phyloP scores from a whole-genome alignment of 2,113 vertebrate genomes.

The Hypanus sabinus region DNA sequence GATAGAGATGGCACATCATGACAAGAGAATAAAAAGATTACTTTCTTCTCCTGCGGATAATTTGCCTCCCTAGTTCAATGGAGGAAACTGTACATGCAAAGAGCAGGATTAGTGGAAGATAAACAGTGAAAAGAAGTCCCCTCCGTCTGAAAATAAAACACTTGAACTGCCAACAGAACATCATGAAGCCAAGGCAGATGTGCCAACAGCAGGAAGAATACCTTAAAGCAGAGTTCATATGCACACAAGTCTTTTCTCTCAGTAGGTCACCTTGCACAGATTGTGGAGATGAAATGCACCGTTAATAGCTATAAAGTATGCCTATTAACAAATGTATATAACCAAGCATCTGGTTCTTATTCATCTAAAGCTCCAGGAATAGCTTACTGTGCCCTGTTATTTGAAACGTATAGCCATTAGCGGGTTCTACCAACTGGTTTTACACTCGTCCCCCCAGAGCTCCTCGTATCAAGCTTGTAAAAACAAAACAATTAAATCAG shows the following conservation, averaged over 20 bases:
- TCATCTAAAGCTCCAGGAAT: constrained; percentile 11
- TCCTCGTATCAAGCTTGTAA: constrained; percentile 38
- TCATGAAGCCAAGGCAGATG: not conserved
- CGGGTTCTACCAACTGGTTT: constrained; percentile 40
- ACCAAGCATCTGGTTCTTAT: not conserved
- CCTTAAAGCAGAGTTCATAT: not conserved
- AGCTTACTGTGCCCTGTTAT: not conserved
- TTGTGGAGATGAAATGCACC: not conserved
- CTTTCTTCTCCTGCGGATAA: not conserved
- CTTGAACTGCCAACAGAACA: not conserved
- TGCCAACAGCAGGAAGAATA: no score
- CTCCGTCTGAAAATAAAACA: no score
- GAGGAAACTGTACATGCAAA: not conserved
- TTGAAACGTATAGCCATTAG: constrained; percentile 35
- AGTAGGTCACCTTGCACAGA: not conserved
- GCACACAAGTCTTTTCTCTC: not conserved
- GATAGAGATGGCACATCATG: not conserved
- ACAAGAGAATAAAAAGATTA: not conserved
- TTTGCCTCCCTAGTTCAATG: not conserved
- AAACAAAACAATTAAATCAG: constrained; percentile 41
- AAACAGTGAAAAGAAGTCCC: not conserved
- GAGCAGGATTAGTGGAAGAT: not conserved
- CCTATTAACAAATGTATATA: not conserved
- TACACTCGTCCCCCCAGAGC: constrained; percentile 39
- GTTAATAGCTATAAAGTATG: not conserved